Evolutionary conservation across 2,888 invertebrate species (phyloP).

Genomic region (Epistrophe grossulariae): DNA sequence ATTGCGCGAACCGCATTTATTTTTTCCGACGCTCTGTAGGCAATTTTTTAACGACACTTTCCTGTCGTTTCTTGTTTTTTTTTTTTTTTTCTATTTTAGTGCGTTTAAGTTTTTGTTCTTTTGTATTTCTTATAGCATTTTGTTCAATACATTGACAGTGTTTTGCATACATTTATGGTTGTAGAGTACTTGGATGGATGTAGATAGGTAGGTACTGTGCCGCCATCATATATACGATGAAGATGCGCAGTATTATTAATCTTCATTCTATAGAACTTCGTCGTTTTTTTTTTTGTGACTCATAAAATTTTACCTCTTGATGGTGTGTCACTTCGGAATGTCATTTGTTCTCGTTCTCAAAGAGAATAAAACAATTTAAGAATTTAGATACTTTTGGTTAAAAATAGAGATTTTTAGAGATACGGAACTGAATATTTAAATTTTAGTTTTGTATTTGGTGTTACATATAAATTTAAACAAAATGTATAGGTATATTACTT

Average conservation of each 20-base stretch:
- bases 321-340: constrained; percentile 67
- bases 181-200: constrained; percentile 40
- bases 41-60: constrained; percentile 43
- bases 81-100: constrained; percentile 40
- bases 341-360: constrained; percentile 60
- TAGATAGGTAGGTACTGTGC: neutral
- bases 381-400: constrained; percentile 28
- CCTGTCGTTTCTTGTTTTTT: neutral
- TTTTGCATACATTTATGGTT: constrained; percentile 66
- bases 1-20: constrained; percentile 45
- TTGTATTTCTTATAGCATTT: constrained; percentile 25
- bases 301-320: constrained; percentile 38
- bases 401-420: constrained; percentile 33
- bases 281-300: constrained; percentile 56
- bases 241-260: constrained; percentile 14
- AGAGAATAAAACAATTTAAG: constrained; percentile 38
- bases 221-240: neutral
- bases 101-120: constrained; percentile 36
- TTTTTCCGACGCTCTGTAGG: constrained; percentile 45
- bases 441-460: neutral
- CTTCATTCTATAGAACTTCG: constrained; percentile 14
- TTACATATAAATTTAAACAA: neutral
- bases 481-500: neutral
- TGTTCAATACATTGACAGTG: constrained; percentile 47
- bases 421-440: constrained; percentile 35